phyloP scores from a whole-genome alignment of 1,140 invertebrate genomes.

The Drosophila kanapiae region DNA sequence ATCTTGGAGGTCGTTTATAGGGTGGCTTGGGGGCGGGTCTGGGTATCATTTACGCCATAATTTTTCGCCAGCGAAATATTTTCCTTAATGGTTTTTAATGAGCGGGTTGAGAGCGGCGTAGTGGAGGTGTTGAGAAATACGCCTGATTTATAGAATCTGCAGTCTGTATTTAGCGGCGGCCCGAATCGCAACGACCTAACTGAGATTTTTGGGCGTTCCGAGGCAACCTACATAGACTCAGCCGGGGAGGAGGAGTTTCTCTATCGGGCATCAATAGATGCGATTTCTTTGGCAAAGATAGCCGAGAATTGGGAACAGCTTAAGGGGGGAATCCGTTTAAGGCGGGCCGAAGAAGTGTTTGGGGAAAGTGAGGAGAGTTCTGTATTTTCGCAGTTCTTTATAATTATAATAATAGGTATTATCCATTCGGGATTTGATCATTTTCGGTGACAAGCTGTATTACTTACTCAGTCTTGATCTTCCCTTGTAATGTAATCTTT shows the following conservation, averaged over 20 bases:
- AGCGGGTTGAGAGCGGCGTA: slow-evolving; percentile 58
- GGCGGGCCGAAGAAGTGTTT: slow-evolving; percentile 24
- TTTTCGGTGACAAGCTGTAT: background rate
- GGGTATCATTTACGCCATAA: slow-evolving; percentile 81
- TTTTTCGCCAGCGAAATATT: slow-evolving; percentile 78
- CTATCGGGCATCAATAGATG: slow-evolving; percentile 44
- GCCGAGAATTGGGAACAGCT: slow-evolving; percentile 22
- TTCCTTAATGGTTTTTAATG: slow-evolving; percentile 82
- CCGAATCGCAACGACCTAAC: slow-evolving; percentile 35
- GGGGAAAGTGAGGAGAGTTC: background rate
- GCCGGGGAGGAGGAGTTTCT: slow-evolving; percentile 15
- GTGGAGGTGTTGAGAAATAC: slow-evolving; percentile 75
- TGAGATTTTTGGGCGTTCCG: slow-evolving; percentile 36
- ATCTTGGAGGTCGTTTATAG: slow-evolving; percentile 54
- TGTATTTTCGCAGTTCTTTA: background rate
- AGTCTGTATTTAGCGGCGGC: slow-evolving; percentile 71
- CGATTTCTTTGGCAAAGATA: slow-evolving; percentile 10
- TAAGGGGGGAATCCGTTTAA: slow-evolving; percentile 7
- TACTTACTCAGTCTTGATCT: too few relatives aligned
- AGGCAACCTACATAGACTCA: slow-evolving; percentile 59
- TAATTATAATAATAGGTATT: background rate
- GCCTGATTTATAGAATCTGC: slow-evolving; percentile 75
- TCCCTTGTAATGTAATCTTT: too few relatives aligned
- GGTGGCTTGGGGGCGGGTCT: slow-evolving; percentile 48
- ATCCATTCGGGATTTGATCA: background rate